These are phyloP conservation scores for Syngnathus typhle DNA, from an alignment of 2,113 vertebrate genomes.

Conservation along the genomic window DNA sequence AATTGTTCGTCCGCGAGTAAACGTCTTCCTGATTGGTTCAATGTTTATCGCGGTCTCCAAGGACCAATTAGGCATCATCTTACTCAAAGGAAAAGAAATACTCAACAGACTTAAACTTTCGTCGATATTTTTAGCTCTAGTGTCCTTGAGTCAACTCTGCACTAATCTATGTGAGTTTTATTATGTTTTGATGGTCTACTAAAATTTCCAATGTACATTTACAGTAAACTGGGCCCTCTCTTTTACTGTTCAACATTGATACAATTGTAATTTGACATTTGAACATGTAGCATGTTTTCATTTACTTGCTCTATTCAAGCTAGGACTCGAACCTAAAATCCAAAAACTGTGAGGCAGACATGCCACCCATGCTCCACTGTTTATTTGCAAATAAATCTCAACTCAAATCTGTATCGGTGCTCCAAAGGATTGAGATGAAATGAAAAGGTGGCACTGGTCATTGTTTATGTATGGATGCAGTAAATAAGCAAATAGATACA, in stretches of 20 bases:
- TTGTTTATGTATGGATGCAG: conserved; percentile 54
- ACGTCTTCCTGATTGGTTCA: not conserved
- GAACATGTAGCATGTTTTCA: not conserved
- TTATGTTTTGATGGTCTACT: not conserved
- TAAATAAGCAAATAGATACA: conserved; percentile 54
- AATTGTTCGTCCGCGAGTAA: not conserved
- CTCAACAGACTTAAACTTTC: not conserved
- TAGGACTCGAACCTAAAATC: not conserved
- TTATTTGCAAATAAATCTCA: conserved; percentile 18
- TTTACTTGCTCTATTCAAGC: not conserved
- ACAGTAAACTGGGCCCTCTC: not conserved
- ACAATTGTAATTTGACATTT: not conserved
- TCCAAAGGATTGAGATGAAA: conserved; percentile 8
- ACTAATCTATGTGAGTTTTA: not conserved
- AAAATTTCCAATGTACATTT: not conserved
- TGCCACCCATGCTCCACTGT: not conserved
- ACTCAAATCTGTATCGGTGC: conserved; percentile 17
- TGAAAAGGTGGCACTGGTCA: conserved; percentile 34
- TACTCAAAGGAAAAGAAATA: not conserved
- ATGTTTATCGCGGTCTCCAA: no score
- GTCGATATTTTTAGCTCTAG: not conserved
- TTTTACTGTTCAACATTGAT: not conserved
- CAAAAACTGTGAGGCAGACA: no score
- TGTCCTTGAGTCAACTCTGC: not conserved
- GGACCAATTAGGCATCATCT: not conserved